Evolutionary conservation across 2,888 invertebrate species (phyloP).

Genomic region (Acheta domesticus): DNA sequence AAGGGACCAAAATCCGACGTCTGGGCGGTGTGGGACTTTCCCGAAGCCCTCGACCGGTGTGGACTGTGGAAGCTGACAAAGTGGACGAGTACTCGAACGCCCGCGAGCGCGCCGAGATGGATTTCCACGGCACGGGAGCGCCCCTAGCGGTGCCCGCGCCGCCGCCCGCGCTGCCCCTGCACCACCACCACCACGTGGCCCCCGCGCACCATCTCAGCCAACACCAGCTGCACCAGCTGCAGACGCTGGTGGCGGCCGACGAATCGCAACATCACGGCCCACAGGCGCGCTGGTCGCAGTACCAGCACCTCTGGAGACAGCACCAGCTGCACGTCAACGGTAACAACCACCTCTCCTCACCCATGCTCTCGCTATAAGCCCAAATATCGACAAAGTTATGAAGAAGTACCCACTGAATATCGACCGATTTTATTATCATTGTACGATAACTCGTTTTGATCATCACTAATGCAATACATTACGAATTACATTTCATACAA

Average conservation of each 20-base stretch:
- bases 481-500: too few relatives aligned
- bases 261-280: slow-evolving; percentile 43
- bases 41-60: too few relatives aligned
- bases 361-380: too few relatives aligned
- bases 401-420: too few relatives aligned
- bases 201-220: slow-evolving; percentile 60
- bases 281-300: slow-evolving; percentile 63
- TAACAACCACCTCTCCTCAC: not conserved
- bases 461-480: too few relatives aligned
- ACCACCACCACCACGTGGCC: slow-evolving; percentile 62
- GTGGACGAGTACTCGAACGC: not conserved
- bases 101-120: not conserved
- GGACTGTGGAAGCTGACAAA: too few relatives aligned
- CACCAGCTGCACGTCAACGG: slow-evolving; percentile 49
- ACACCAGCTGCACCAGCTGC: slow-evolving; percentile 58
- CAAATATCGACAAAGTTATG: too few relatives aligned
- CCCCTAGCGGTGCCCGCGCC: slow-evolving; percentile 51
- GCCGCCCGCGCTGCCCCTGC: slow-evolving; percentile 52
- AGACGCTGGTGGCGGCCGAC: slow-evolving; percentile 38
- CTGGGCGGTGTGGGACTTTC: too few relatives aligned
- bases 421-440: too few relatives aligned
- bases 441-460: too few relatives aligned
- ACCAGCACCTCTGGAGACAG: slow-evolving; percentile 74
- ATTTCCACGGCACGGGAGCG: not conserved
- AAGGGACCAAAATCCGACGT: not conserved